These are phyloP conservation scores for Blastomussa wellsi DNA, from an alignment of 92 coral and sea anemone genomes.

Conservation along the genomic window DNA sequence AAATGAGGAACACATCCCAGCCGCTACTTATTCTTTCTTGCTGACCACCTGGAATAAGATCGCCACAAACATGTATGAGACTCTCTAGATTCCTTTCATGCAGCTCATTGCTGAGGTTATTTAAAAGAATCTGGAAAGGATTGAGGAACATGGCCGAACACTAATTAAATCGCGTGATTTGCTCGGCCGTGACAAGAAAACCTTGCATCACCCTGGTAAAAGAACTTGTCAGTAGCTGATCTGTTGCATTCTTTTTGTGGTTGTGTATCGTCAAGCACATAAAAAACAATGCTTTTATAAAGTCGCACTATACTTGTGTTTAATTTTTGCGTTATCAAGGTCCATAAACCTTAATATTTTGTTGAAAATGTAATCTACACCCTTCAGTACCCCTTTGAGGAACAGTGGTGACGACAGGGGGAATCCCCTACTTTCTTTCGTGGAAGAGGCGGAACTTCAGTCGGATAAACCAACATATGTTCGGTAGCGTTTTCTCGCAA, in stretches of 20 bases:
- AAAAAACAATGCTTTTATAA: neutral
- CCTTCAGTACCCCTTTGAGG: conserved; percentile 7
- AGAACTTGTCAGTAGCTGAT: too few species aligned
- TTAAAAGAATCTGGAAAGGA: conserved; percentile 74
- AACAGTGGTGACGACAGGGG: neutral
- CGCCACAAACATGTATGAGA: conserved; percentile 64
- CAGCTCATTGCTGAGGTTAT: conserved; percentile 77
- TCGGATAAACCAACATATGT: neutral
- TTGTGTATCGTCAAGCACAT: neutral
- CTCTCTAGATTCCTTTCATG: conserved; percentile 61
- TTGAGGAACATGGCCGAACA: too few species aligned
- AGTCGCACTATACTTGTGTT: neutral
- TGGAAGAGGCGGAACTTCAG: neutral
- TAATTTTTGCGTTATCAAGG: neutral
- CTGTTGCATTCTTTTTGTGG: neutral
- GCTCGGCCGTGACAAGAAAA: too few species aligned
- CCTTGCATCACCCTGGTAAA: too few species aligned
- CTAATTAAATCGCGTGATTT: too few species aligned
- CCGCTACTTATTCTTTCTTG: conserved; percentile 68
- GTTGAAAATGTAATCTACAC: neutral
- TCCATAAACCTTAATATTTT: too few species aligned
- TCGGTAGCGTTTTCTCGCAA: too few species aligned
- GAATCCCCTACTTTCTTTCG: neutral
- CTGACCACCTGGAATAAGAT: conserved; percentile 52
- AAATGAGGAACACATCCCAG: conserved; percentile 63